Evolutionary conservation across 2,888 invertebrate species (phyloP).

Genomic region (Ashinkailepas kermadecensis): DNA sequence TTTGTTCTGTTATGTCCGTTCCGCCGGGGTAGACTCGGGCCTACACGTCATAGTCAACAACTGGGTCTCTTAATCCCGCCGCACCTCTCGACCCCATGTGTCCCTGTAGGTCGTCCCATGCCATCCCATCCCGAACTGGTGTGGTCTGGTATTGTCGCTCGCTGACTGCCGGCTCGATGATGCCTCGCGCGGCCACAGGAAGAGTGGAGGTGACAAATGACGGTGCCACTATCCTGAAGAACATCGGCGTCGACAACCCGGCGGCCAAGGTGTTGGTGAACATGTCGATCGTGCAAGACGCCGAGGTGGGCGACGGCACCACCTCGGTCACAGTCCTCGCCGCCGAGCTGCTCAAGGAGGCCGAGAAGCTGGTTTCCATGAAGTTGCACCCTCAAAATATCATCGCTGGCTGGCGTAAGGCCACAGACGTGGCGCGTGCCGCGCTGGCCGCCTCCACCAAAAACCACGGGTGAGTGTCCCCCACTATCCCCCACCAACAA

Average conservation of each 20-base stretch:
- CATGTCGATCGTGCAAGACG: constrained; percentile 96
- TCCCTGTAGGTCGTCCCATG: too few relatives aligned
- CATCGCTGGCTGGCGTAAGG: constrained; percentile 88
- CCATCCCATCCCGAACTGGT: too few relatives aligned
- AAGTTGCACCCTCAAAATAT: constrained; percentile 98
- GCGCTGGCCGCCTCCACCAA: constrained; percentile 69
- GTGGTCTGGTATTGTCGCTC: too few relatives aligned
- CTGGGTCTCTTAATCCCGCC: too few relatives aligned
- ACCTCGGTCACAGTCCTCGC: constrained; percentile 96
- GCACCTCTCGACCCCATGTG: too few relatives aligned
- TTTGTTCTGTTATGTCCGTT: too few relatives aligned
- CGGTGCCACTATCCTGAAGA: constrained; percentile 95
- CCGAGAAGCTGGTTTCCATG: constrained; percentile 84
- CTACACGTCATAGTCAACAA: too few relatives aligned
- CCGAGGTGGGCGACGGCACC: constrained; percentile 99
- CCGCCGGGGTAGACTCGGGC: too few relatives aligned
- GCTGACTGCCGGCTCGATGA: too few relatives aligned
- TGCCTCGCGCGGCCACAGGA: constrained; percentile 25
- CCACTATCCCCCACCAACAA: neutral
- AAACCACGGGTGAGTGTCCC: constrained; percentile 53
- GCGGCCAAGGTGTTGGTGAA: constrained; percentile 99
- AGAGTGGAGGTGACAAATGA: constrained; percentile 94
- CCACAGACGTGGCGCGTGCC: constrained; percentile 71
- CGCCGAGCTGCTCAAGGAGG: constrained; percentile 87
- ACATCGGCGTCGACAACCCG: constrained; percentile 95